Evolutionary conservation across 2,113 vertebrate species (phyloP).

Genomic region (Leucosticte australis): DNA sequence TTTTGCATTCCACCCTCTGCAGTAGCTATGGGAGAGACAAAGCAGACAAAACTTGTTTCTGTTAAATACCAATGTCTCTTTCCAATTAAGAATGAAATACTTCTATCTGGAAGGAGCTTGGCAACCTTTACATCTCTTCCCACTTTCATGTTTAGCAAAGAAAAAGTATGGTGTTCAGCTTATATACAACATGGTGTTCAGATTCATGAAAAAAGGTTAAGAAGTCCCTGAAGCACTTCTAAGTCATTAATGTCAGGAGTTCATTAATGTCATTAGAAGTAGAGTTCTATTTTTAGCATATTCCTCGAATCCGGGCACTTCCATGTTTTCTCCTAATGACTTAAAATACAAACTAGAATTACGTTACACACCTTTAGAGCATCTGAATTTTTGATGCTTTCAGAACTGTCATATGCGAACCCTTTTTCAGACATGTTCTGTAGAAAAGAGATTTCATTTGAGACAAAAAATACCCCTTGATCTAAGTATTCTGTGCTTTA

Average conservation of each 20-base stretch:
- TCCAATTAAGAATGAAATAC: not conserved
- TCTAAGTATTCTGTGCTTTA: not conserved
- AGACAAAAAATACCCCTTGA: not conserved
- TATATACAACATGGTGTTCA: fast-evolving
- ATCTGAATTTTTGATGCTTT: not conserved
- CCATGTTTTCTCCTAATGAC: not conserved
- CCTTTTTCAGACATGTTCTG: not conserved
- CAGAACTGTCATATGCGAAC: not conserved
- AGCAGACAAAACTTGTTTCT: not conserved
- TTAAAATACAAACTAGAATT: not conserved
- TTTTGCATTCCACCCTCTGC: not conserved
- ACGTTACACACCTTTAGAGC: not conserved
- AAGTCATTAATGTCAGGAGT: not conserved
- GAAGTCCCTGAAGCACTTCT: not conserved
- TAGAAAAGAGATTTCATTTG: not conserved
- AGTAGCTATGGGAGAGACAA: not conserved
- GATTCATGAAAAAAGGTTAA: not conserved
- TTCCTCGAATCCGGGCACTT: not conserved
- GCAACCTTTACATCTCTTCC: not conserved
- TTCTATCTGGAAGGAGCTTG: not conserved
- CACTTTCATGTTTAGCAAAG: not conserved
- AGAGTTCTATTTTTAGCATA: not conserved
- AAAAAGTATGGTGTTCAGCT: not conserved
- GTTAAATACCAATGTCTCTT: not conserved
- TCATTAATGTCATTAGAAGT: not conserved